phyloP scores from a whole-genome alignment of 2,797 vertebrate species.

The Triplophysa bombifrons region DNA sequence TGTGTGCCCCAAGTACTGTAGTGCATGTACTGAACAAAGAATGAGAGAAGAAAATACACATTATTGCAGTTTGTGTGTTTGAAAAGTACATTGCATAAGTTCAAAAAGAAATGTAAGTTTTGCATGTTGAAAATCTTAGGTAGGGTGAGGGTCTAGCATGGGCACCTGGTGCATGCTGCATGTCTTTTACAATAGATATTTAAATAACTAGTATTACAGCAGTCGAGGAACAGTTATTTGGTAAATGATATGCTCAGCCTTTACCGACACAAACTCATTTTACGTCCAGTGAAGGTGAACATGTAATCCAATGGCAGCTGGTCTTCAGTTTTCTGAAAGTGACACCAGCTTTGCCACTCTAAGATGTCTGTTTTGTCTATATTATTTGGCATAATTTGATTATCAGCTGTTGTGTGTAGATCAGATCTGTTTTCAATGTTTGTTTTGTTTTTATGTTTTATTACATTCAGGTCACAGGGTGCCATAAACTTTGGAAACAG shows the following conservation, averaged over 20 bases:
- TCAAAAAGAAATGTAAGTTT: not conserved
- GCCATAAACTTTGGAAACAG: slow-evolving; percentile 9
- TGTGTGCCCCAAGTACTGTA: slow-evolving; percentile 59
- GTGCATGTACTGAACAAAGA: slow-evolving; percentile 52
- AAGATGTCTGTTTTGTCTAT: not conserved
- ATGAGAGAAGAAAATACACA: not conserved
- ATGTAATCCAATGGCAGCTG: slow-evolving; percentile 5
- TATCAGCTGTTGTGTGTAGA: not conserved
- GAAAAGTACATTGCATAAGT: slow-evolving; percentile 2
- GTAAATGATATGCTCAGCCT: not conserved
- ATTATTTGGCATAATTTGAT: not conserved
- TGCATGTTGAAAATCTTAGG: not conserved
- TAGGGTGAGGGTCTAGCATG: not conserved
- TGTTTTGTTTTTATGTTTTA: not conserved
- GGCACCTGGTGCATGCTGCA: not conserved
- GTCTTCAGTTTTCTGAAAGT: slow-evolving; percentile 1
- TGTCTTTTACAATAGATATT: slow-evolving; percentile 7
- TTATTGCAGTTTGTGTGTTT: not conserved
- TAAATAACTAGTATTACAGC: not conserved
- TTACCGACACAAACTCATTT: slow-evolving; percentile 16
- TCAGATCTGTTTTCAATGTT: not conserved
- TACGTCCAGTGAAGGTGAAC: not conserved
- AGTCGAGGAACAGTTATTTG: slow-evolving; percentile 10
- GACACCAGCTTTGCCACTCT: not conserved
- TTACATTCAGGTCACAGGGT: not conserved